These are phyloP conservation scores for Isurus oxyrinchus DNA, from an alignment of 2,113 vertebrate species.

Conservation along the genomic window DNA sequence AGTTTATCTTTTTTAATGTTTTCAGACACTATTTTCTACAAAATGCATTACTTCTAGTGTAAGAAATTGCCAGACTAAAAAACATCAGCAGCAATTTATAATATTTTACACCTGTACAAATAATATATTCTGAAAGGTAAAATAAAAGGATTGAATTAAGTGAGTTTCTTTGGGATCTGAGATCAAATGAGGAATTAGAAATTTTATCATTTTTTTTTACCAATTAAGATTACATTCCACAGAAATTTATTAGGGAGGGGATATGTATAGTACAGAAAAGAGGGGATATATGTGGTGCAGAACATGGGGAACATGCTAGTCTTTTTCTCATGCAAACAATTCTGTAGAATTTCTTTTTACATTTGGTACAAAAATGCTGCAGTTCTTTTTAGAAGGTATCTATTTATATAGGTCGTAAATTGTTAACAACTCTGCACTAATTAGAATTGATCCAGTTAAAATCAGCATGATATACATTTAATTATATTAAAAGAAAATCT, in stretches of 20 bases:
- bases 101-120: neutral
- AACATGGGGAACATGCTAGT: too few species aligned
- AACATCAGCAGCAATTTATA: neutral
- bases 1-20: neutral
- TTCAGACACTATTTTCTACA: constrained; percentile 9
- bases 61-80: neutral
- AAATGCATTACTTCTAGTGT: neutral
- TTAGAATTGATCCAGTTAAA: neutral
- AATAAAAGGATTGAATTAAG: neutral
- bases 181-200: neutral
- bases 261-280: neutral
- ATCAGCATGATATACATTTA: neutral
- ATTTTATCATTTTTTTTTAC: neutral
- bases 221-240: neutral
- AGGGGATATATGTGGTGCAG: neutral
- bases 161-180: neutral
- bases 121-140: neutral
- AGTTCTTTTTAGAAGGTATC: neutral
- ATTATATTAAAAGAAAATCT: neutral
- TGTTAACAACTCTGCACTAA: neutral
- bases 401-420: neutral
- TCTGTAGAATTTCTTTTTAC: neutral
- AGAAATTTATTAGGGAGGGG: neutral
- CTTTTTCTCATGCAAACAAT: neutral
- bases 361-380: constrained; percentile 8